These are phyloP conservation scores for Podocnemis expansa DNA, from an alignment of 2,113 vertebrate genomes.

Conservation along the genomic window DNA sequence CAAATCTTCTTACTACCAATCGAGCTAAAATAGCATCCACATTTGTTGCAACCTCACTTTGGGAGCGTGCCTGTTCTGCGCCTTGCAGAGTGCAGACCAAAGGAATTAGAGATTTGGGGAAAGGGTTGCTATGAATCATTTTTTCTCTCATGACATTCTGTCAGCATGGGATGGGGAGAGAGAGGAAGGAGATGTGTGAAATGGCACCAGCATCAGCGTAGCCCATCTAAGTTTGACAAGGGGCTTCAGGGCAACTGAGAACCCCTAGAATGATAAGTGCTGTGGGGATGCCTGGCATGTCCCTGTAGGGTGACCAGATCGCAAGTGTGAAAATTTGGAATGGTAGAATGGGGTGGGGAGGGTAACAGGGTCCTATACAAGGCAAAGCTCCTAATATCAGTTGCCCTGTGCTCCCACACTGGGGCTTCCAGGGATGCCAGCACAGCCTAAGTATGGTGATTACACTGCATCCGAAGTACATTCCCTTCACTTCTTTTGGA, in stretches of 20 bases:
- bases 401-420: fast-evolving
- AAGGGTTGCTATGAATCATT: neutral
- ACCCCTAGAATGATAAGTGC: neutral
- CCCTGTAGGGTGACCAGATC: too few relatives aligned
- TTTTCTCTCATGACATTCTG: neutral
- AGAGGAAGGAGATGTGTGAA: too few relatives aligned
- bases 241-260: neutral
- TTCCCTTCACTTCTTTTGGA: neutral
- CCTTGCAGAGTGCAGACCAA: too few relatives aligned
- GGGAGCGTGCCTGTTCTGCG: too few relatives aligned
- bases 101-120: neutral
- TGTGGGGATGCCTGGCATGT: too few relatives aligned
- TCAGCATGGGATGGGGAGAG: neutral
- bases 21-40: too few relatives aligned
- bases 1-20: too few relatives aligned
- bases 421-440: neutral
- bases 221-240: neutral
- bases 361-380: too few relatives aligned
- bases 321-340: too few relatives aligned
- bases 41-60: too few relatives aligned
- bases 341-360: too few relatives aligned
- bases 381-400: too few relatives aligned
- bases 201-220: neutral
- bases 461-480: neutral
- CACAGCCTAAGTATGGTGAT: neutral